phyloP scores from a whole-genome alignment of 2,888 invertebrate species.

The Caenorhabditis panamensis region DNA sequence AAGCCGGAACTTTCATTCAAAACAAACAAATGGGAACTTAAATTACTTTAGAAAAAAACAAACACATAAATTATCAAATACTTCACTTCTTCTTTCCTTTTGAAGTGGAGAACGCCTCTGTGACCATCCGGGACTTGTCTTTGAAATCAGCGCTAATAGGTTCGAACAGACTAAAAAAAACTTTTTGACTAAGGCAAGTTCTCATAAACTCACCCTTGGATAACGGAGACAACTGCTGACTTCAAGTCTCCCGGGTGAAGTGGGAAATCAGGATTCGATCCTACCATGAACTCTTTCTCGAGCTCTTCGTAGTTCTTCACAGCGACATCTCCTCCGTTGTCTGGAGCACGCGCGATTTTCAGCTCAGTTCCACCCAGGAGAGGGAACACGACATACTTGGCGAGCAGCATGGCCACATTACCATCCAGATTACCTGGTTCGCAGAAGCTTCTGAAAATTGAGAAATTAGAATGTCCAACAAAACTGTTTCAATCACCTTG shows the following conservation, averaged over 20 bases:
- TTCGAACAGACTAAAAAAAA: slow-evolving; percentile 65
- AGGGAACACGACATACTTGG: slow-evolving; percentile 74
- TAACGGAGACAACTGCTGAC: slow-evolving; percentile 88
- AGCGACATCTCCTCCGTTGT: slow-evolving; percentile 88
- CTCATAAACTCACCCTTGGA: slow-evolving; percentile 85
- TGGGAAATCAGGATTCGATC: slow-evolving; percentile 64
- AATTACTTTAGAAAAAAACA: background rate
- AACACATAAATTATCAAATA: background rate
- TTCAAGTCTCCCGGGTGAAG: slow-evolving; percentile 97
- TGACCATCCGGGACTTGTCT: slow-evolving; percentile 57
- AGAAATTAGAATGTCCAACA: no score
- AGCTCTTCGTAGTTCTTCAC: slow-evolving; percentile 88
- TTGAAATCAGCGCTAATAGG: slow-evolving; percentile 64
- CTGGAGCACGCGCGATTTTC: slow-evolving; percentile 82
- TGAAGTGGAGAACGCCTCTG: slow-evolving; percentile 67
- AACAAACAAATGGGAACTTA: background rate
- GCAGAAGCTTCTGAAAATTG: slow-evolving; percentile 76
- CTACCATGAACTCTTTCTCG: slow-evolving; percentile 89
- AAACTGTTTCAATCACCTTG: slow-evolving; percentile 27
- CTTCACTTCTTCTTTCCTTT: slow-evolving; percentile 65
- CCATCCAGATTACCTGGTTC: slow-evolving; percentile 77
- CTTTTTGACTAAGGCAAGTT: background rate
- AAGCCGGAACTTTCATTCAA: no score
- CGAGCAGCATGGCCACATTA: slow-evolving; percentile 77
- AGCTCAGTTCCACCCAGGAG: slow-evolving; percentile 60